A percentile compares a stretch with the other conserved stretches of the same genome.
Evolutionary conservation across 1,140 invertebrate species (phyloP).

Genomic region (Meloidogyne hapla): DNA sequence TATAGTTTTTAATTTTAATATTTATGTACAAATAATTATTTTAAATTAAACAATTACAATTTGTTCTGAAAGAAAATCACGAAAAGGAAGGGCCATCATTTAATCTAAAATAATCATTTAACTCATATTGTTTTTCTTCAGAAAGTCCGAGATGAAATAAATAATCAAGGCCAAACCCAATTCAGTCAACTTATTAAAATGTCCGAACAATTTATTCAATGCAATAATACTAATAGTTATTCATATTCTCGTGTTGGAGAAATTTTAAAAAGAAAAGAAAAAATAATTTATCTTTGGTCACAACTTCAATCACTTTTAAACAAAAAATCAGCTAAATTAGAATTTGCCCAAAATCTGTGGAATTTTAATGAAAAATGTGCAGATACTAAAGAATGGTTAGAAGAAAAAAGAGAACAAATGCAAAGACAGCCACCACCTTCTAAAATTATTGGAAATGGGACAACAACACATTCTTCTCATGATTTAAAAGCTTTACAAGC

Average conservation of each 20-base stretch:
- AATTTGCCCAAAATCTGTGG: conserved; percentile 75
- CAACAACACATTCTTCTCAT: conserved; percentile 64
- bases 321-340: conserved; percentile 79
- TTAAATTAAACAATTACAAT: too few relatives aligned
- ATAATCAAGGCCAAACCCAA: conserved; percentile 79
- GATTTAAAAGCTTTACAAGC: conserved; percentile 87
- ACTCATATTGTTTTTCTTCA: conserved; percentile 64
- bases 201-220: conserved; percentile 79
- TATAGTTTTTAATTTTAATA: too few relatives aligned
- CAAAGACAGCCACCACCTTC: conserved; percentile 68
- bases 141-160: conserved; percentile 90
- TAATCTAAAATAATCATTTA: too few relatives aligned
- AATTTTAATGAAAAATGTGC: conserved; percentile 88
- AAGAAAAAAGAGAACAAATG: conserved; percentile 77
- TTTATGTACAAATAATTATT: too few relatives aligned
- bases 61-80: too few relatives aligned
- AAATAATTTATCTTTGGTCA: conserved; percentile 75
- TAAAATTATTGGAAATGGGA: too few relatives aligned
- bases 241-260: conserved; percentile 85
- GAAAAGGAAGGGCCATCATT: too few relatives aligned
- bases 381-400: conserved; percentile 89
- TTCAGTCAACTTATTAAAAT: conserved; percentile 83
- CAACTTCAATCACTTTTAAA: conserved; percentile 82
- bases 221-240: too few relatives aligned
- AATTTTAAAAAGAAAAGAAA: conserved; percentile 77